A percentile compares a stretch with the other conserved stretches of the same genome.
These are phyloP conservation scores for Phocoena phocoena DNA, from an alignment of 2,113 vertebrate species.

Conservation along the genomic window DNA sequence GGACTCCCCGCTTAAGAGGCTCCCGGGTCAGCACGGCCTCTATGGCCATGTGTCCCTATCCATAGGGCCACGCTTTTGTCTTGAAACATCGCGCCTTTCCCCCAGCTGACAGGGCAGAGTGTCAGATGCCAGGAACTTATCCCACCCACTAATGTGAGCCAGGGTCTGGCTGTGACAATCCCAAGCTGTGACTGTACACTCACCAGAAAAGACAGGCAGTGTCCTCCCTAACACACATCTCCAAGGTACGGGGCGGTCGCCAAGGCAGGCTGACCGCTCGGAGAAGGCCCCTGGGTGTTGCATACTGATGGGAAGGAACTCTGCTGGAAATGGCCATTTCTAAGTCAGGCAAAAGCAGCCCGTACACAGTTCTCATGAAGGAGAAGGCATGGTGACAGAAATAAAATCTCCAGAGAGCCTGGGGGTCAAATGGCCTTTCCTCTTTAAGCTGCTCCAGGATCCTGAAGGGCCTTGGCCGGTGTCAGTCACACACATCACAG, in stretches of 20 bases:
- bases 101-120: neutral
- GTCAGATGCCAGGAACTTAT: neutral
- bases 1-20: neutral
- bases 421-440: neutral
- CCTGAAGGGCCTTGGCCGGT: neutral
- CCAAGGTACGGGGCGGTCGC: neutral
- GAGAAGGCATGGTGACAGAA: accelerated
- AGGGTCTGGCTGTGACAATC: neutral
- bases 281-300: neutral
- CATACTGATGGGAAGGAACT: neutral
- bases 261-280: neutral
- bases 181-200: neutral
- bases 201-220: neutral
- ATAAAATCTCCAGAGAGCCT: neutral
- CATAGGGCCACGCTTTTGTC: neutral
- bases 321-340: neutral
- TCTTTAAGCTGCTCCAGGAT: neutral
- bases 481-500: neutral
- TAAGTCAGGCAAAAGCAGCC: neutral
- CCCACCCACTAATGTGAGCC: too few species aligned
- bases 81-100: neutral
- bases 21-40: neutral
- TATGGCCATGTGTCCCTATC: too few species aligned
- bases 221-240: neutral
- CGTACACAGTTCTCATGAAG: accelerated